Percentiles rank a stretch among this genome's conserved stretches.
Evolutionary conservation across 1,140 invertebrate species (phyloP).

Genomic region (Mycetomoellerius zeteki): DNA sequence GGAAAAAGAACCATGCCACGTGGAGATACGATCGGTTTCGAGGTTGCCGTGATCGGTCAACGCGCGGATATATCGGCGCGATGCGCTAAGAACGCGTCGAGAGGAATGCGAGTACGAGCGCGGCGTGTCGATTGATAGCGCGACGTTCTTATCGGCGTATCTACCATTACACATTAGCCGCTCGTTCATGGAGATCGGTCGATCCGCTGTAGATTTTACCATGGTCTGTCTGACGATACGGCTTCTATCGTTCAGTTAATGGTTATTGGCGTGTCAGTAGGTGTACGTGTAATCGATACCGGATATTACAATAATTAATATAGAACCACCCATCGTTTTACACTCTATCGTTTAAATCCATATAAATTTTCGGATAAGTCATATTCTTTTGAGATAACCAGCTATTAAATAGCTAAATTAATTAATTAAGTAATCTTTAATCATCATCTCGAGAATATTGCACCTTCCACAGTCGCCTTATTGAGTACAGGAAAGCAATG

Average conservation of each 20-base stretch:
- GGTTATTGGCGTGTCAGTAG: background rate
- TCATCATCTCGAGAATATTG: constrained; percentile 26
- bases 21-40: constrained; percentile 63
- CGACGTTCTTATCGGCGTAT: constrained; percentile 64
- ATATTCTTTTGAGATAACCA: background rate
- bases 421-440: constrained; percentile 39
- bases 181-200: background rate
- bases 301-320: constrained; percentile 15
- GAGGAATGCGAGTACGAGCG: constrained; percentile 68
- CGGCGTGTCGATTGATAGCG: constrained; percentile 74
- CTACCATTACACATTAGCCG: constrained; percentile 8
- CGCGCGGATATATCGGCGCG: constrained; percentile 60
- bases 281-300: background rate
- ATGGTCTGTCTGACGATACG: background rate
- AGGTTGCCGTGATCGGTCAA: constrained; percentile 8
- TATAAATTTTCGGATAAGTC: background rate
- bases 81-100: constrained; percentile 71
- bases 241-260: constrained; percentile 5
- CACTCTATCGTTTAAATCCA: background rate
- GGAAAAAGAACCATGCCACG: constrained; percentile 52
- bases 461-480: constrained; percentile 45
- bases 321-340: background rate
- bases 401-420: constrained; percentile 12
- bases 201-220: constrained; percentile 36
- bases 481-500: constrained; percentile 23